Evolutionary conservation across 2,888 invertebrate species (phyloP).

Genomic region (Drosophila formosana): DNA sequence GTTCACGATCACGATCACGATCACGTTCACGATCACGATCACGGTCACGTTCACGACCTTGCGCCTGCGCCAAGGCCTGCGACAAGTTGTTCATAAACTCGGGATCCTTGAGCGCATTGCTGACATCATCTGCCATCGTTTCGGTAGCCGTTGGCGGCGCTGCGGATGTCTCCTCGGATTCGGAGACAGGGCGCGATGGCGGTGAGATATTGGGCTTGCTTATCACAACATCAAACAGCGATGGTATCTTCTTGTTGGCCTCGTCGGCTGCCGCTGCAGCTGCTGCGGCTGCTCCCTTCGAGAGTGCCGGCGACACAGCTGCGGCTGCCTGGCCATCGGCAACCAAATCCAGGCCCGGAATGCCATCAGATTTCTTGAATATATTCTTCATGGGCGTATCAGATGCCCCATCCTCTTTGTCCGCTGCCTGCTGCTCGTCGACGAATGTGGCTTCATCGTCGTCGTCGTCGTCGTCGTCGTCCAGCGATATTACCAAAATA

Average conservation of each 20-base stretch:
- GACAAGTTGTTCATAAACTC: constrained; percentile 81
- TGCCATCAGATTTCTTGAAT: constrained; percentile 85
- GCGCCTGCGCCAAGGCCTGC: constrained; percentile 80
- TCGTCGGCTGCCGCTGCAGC: background rate
- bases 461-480: constrained; percentile 74
- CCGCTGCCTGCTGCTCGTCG: background rate
- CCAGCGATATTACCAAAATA: constrained; percentile 67
- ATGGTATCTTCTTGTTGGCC: constrained; percentile 72
- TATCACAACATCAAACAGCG: constrained; percentile 80
- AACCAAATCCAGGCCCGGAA: constrained; percentile 91
- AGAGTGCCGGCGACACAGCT: constrained; percentile 34
- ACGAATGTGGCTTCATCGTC: constrained; percentile 30
- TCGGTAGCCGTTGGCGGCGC: constrained; percentile 10
- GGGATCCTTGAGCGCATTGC: constrained; percentile 80
- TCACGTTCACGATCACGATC: constrained; percentile 39
- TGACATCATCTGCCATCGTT: constrained; percentile 60
- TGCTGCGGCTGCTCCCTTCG: background rate
- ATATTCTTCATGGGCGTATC: constrained; percentile 70
- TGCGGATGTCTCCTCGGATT: constrained; percentile 2
- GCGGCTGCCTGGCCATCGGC: constrained; percentile 85
- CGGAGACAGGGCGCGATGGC: background rate
- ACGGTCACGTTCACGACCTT: constrained; percentile 59
- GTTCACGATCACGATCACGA: constrained; percentile 59
- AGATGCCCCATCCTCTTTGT: background rate
- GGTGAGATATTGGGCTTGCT: constrained; percentile 57